These are phyloP conservation scores for Bombus turneri DNA, from an alignment of 1,140 invertebrate species.

Conservation along the genomic window DNA sequence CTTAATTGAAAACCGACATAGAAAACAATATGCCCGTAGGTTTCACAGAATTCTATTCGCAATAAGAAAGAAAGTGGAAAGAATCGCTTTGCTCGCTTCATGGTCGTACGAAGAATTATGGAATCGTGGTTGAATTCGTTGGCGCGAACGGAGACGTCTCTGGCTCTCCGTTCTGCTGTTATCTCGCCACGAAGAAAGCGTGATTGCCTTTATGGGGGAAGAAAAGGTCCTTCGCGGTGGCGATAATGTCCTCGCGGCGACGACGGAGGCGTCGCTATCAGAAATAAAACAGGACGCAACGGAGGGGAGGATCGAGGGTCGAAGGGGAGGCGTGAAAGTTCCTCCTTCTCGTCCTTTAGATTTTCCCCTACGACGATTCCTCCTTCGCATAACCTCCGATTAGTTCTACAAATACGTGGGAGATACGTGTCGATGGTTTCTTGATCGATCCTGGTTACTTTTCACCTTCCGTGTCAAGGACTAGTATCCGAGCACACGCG, in stretches of 20 bases:
- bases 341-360: conserved; percentile 35
- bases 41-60: neutral
- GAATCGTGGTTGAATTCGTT: conserved; percentile 48
- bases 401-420: conserved; percentile 46
- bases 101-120: conserved; percentile 31
- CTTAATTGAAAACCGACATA: neutral
- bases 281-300: conserved; percentile 78
- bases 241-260: conserved; percentile 80
- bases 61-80: neutral
- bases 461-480: neutral
- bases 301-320: conserved; percentile 46
- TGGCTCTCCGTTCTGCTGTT: conserved; percentile 78
- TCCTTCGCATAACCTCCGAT: conserved; percentile 39
- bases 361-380: conserved; percentile 41
- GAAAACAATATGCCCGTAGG: neutral
- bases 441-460: neutral
- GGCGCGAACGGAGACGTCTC: conserved; percentile 54
- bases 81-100: too few relatives aligned
- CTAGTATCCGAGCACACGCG: neutral
- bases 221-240: conserved; percentile 81
- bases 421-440: neutral
- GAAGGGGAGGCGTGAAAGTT: conserved; percentile 24
- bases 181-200: conserved; percentile 80
- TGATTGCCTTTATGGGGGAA: conserved; percentile 83
- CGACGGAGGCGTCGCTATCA: conserved; percentile 78